These are phyloP conservation scores for Stratiolaelaps scimitus DNA, from an alignment of 1,140 invertebrate genomes.

Conservation along the genomic window DNA sequence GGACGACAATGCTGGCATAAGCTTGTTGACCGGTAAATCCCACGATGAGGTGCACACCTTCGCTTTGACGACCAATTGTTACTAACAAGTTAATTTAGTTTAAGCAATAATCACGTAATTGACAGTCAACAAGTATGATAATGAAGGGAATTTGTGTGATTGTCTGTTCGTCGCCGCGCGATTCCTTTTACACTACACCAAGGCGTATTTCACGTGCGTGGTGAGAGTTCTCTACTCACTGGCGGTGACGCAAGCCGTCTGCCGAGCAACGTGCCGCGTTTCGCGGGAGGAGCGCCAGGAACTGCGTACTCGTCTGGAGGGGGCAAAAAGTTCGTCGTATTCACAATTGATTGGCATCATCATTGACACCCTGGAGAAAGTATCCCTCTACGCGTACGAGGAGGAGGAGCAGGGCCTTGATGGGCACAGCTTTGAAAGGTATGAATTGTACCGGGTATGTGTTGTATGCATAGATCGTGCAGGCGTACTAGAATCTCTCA, in stretches of 20 bases:
- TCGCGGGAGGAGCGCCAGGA: constrained; percentile 39
- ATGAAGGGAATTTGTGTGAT: too few species aligned
- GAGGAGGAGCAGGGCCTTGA: constrained; percentile 27
- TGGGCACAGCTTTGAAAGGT: constrained; percentile 23
- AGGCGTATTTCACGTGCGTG: constrained; percentile 71
- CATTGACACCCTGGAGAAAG: background rate
- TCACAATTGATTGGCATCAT: constrained; percentile 1
- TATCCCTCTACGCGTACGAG: constrained; percentile 6
- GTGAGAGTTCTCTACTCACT: constrained; percentile 75
- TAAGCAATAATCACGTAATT: too few species aligned
- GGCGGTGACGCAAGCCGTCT: constrained; percentile 69
- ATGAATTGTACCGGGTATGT: too few species aligned
- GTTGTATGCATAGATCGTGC: too few species aligned
- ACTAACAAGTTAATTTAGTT: too few species aligned
- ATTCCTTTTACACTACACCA: constrained; percentile 34
- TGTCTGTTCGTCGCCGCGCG: too few species aligned
- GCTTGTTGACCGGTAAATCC: too few species aligned
- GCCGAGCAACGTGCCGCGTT: constrained; percentile 56
- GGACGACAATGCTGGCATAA: too few species aligned
- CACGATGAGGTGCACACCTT: too few species aligned
- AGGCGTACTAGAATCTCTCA: too few species aligned
- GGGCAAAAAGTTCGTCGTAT: background rate
- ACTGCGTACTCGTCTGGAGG: background rate
- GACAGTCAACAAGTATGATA: too few species aligned
- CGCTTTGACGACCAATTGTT: too few species aligned